Conservation (phyloP, 2,888 invertebrate genomes). For the Pyrochroa serraticornis region DNA sequence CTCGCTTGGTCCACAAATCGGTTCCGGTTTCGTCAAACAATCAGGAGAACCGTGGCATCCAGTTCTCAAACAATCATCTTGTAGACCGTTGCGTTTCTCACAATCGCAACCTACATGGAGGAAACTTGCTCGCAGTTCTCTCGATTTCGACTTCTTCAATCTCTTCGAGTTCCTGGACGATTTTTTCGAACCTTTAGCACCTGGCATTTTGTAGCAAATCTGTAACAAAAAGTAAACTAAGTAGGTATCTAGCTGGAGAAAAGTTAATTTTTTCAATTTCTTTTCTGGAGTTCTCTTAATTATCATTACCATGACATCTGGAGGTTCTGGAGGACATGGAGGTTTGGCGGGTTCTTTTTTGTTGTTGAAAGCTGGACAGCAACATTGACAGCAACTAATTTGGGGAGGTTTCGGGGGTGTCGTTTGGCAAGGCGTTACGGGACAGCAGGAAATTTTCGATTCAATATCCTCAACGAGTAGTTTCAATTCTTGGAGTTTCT, state of each 20-base stretch:
- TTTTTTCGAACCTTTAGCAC: slow-evolving; percentile 9
- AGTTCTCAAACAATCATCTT: slow-evolving; percentile 64
- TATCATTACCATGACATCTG: slow-evolving; percentile 61
- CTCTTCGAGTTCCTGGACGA: slow-evolving; percentile 35
- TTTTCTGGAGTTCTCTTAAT: not conserved
- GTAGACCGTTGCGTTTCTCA: slow-evolving; percentile 65
- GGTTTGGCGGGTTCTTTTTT: not conserved
- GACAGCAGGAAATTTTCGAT: slow-evolving; percentile 53
- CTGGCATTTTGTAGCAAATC: slow-evolving; percentile 42
- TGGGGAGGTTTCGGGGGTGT: slow-evolving; percentile 54
- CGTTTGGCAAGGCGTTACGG: slow-evolving; percentile 57
- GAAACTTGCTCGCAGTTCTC: slow-evolving; percentile 62
- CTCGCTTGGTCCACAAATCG: slow-evolving; percentile 59
- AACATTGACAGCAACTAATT: slow-evolving; percentile 56
- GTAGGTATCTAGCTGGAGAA: not conserved
- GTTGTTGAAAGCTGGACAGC: not conserved
- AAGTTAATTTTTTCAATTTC: not conserved
- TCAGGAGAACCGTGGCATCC: slow-evolving; percentile 61
- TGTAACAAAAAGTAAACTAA: slow-evolving; percentile 17
- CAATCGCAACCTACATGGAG: slow-evolving; percentile 65
- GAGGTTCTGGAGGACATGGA: slow-evolving; percentile 52
- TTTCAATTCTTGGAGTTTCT: slow-evolving; percentile 44
- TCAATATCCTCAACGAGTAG: slow-evolving; percentile 47
- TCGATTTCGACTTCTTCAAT: slow-evolving; percentile 58
- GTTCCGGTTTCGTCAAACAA: slow-evolving; percentile 59